Conservation (phyloP, 2,888 invertebrate genomes). For the Stenodema calcarata region DNA sequence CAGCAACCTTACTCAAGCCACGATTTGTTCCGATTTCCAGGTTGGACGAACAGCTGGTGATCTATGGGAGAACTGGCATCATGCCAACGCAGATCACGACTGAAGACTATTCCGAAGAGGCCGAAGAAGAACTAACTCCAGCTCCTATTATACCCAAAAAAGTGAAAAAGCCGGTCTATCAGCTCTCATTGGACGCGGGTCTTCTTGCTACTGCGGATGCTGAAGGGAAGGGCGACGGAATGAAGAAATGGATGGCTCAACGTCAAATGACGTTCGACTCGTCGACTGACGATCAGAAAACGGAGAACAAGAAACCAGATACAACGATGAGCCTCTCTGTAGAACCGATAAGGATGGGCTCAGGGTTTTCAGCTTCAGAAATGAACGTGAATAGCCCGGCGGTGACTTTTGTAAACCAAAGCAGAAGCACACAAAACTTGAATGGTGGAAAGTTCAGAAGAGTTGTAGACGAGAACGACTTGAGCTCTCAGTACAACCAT, state of each 20-base stretch:
- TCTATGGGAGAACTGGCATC: constrained; percentile 60
- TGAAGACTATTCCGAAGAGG: constrained; percentile 53
- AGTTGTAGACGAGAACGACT: constrained; percentile 67
- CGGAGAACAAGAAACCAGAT: constrained; percentile 39
- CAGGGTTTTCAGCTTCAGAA: constrained; percentile 55
- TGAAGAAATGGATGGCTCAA: constrained; percentile 54
- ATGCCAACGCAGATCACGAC: constrained; percentile 55
- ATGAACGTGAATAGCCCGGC: constrained; percentile 55
- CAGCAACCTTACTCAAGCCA: too few relatives aligned
- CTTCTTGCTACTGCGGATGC: constrained; percentile 49
- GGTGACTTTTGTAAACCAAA: constrained; percentile 55
- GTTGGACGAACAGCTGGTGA: constrained; percentile 70
- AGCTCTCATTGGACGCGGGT: constrained; percentile 57
- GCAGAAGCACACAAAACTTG: constrained; percentile 54
- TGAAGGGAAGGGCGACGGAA: constrained; percentile 30
- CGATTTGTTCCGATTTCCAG: constrained; percentile 60
- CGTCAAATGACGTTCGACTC: constrained; percentile 58
- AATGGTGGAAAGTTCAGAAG: constrained; percentile 48
- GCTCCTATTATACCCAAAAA: constrained; percentile 51
- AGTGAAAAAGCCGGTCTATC: constrained; percentile 51
- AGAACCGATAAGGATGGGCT: background rate
- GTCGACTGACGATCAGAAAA: constrained; percentile 51
- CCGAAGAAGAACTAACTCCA: constrained; percentile 45
- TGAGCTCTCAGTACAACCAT: constrained; percentile 77
- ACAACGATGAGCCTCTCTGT: constrained; percentile 10